Conservation (phyloP, 2,113 vertebrate species). For the Amazona vittata region DNA sequence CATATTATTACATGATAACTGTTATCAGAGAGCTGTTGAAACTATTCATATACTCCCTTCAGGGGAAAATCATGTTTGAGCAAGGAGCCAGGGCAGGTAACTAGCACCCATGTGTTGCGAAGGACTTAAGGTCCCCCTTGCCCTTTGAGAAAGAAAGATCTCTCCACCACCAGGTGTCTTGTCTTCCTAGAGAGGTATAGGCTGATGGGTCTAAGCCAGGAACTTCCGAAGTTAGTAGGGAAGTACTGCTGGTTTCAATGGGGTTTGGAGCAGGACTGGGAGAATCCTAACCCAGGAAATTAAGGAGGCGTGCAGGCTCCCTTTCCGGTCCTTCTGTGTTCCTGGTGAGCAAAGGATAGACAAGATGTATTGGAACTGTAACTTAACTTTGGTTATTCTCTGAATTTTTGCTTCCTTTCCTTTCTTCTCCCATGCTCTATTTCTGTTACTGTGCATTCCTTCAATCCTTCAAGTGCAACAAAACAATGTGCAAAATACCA, state of each 20-base stretch:
- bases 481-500: background rate
- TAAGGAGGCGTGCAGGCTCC: background rate
- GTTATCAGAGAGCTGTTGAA: background rate
- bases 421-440: background rate
- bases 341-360: background rate
- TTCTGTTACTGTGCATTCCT: background rate
- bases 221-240: background rate
- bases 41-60: background rate
- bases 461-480: background rate
- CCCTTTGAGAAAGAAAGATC: background rate
- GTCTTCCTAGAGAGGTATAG: background rate
- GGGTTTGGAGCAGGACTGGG: background rate
- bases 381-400: background rate
- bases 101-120: background rate
- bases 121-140: background rate
- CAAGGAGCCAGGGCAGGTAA: background rate
- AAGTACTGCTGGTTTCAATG: background rate
- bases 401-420: background rate
- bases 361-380: background rate
- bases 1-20: background rate
- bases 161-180: background rate
- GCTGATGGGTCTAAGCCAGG: background rate
- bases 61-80: background rate
- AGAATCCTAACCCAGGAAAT: background rate
- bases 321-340: background rate